phyloP scores from a whole-genome alignment of 2,888 invertebrate species.

The Stenichneumon culpator region DNA sequence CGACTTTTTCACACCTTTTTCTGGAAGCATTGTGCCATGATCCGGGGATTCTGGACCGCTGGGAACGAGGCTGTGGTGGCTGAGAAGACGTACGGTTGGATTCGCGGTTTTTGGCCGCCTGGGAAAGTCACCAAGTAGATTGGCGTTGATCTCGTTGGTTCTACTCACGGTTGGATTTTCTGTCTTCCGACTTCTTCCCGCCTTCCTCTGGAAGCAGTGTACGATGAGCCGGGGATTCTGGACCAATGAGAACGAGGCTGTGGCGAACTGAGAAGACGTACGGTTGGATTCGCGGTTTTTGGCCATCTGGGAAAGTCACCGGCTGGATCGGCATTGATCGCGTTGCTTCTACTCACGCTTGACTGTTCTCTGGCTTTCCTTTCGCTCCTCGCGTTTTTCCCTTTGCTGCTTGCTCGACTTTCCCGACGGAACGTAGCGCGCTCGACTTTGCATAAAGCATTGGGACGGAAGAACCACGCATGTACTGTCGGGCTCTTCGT shows the following conservation, averaged over 20 bases:
- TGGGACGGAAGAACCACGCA: no score
- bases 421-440: no score
- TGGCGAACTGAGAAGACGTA: not conserved
- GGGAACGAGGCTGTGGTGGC: not conserved
- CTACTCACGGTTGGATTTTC: no score
- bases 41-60: not conserved
- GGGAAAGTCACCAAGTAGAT: constrained; percentile 31
- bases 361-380: no score
- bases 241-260: not conserved
- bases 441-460: no score
- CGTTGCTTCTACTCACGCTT: no score
- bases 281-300: constrained; percentile 3
- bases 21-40: not conserved
- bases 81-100: not conserved
- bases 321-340: constrained; percentile 43
- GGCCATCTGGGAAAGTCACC: constrained; percentile 27
- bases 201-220: not conserved
- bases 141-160: constrained; percentile 33
- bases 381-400: no score
- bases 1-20: not conserved
- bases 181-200: not conserved
- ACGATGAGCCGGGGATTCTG: not conserved
- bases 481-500: no score
- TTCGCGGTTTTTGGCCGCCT: constrained; percentile 15
- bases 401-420: no score